Evolutionary conservation across 2,797 vertebrate species (phyloP), one percentile per base, ranked within the genome.

Genomic region (Lagorchestes hirsutus): DNA sequence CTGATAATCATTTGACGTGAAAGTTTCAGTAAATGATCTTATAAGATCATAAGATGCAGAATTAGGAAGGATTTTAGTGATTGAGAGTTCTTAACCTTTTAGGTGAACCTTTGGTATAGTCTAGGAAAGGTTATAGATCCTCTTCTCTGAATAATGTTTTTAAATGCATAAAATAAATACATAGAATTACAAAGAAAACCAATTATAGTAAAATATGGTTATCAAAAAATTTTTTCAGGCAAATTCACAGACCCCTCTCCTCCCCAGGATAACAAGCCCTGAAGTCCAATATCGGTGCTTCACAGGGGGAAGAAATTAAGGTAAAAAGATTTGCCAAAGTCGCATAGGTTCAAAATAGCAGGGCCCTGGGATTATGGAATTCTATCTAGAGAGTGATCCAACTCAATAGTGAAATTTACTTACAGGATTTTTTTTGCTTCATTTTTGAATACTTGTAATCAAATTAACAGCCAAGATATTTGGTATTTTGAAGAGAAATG

Each of bases 401-500:
- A 50, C 22, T 56, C 31, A 29, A 29, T 59, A 94, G 10, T 82
- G 56, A 96, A 93, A 40, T 55, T 54, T 90, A 14, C 74, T 93
- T 82, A 46, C n/a, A 46, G 18, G 8, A 82, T 82, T 22, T 82
- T 62, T 67, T 91, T 82, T 14, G 11, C 91, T 54, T 34, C 90
- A 40, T 8, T 56, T 94, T 16, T 22, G 10, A 22, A 91, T 24
- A 91, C 34, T 90, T 93, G 46, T 14, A 91, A 97, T 95, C 27
- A 62, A 92, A 74, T 22, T 74, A 34, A 74, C 18, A 24, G 12
- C 3, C 67, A 74, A 40, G 18, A 74, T 40, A 74, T 56, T 92
- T 96, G 56, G 5, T 40, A 94, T 96, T 96, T 22, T 52, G 62
- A 92, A 97, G 18, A 95, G 95, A 91, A 9, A 93, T 52, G 54